Base-by-base conservation (phyloP, 1,140 invertebrate species). In the Drosophila sechellia region DNA sequence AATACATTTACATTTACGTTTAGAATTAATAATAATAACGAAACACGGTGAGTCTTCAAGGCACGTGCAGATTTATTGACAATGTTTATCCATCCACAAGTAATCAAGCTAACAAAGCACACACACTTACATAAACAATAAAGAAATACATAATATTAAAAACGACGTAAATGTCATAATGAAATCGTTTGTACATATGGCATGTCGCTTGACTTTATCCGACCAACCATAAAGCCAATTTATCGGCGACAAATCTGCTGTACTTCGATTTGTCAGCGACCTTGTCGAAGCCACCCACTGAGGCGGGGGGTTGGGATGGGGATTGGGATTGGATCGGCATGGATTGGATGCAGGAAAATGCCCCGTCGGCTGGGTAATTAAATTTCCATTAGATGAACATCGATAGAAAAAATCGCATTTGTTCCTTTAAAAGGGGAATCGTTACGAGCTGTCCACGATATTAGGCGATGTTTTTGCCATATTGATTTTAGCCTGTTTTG, bases 171-270 rank as follows among this genome's bases (percentile, higher is more conserved):
- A 79, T 42, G 45, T 56, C 42, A 63, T 77, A 77, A 84, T 77
- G 46, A 64, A 85, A 54, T 53, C 71, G 79, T 84, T 84, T 68
- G 57, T 84, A 45, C 42, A 45, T 45, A 84, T 85, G 65, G 34
- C 39, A 50, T 56, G 64, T 39, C 45, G 34, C 57, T 37, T 20
- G 12, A 35, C 42, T 42, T 54, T 50, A 20, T 37, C 45, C 63
- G 34, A 20, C 58, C 58, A 49, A 63, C 58, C 46, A 66, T 68
- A 37, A 70, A 70, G 4, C 20, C 17, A 70, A 48, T 48, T 34
- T 56, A 56, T 70, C 20, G 42, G 37, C 35, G 34, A 49, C 63
- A 64, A 64, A 65, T 65, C 61, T 31, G 25, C 22, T 34, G 45
- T 56, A 48, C 60, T 53, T 68, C 63, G 63, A 63, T 63, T 69